Conservation (phyloP, 2,888 invertebrate genomes). For the Noctua janthina region DNA sequence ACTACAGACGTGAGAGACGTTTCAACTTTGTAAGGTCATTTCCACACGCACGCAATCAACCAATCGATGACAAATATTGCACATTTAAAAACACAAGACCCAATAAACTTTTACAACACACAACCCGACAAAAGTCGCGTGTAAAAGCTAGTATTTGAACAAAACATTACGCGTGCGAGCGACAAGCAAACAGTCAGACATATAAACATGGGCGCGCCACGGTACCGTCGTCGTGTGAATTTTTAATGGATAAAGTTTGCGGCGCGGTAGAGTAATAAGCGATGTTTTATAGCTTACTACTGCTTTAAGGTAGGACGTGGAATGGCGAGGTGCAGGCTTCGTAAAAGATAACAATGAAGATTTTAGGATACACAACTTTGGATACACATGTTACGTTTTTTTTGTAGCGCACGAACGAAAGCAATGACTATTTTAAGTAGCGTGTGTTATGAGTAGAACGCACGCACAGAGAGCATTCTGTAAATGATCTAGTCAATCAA, state of each 20-base stretch:
- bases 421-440: background rate
- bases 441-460: background rate
- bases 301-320: slow-evolving; percentile 14
- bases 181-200: slow-evolving; percentile 50
- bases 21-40: background rate
- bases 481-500: background rate
- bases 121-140: background rate
- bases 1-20: background rate
- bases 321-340: background rate
- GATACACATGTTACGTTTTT: background rate
- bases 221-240: slow-evolving; percentile 50
- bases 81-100: slow-evolving; percentile 2
- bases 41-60: background rate
- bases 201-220: slow-evolving; percentile 53
- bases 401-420: background rate
- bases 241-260: slow-evolving; percentile 51
- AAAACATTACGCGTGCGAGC: slow-evolving; percentile 48
- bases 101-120: slow-evolving; percentile 12
- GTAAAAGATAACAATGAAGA: slow-evolving; percentile 17
- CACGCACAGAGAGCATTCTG: background rate
- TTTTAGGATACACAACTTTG: background rate
- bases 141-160: slow-evolving; percentile 33
- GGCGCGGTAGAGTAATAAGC: slow-evolving; percentile 9
- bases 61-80: slow-evolving; percentile 4
- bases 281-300: slow-evolving; percentile 41